phyloP scores from a whole-genome alignment of 2,888 invertebrate genomes.

The Druceiella hillmani region DNA sequence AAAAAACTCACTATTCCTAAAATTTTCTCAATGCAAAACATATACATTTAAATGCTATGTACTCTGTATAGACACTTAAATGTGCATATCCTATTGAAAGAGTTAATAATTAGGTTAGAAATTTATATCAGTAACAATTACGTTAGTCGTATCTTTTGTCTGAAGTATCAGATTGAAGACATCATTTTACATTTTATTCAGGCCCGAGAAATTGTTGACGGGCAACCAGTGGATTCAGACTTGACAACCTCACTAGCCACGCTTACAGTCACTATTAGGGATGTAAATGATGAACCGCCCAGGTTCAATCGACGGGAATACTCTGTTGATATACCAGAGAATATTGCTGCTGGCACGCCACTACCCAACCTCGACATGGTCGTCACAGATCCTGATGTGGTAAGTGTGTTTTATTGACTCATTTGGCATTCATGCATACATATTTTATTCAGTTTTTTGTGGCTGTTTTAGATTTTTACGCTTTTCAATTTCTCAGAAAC shows the following conservation, averaged over 20 bases:
- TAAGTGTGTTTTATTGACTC: no score
- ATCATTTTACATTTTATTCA: conserved; percentile 28
- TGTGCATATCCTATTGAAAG: no score
- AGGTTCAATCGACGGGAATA: conserved; percentile 78
- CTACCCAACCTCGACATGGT: conserved; percentile 79
- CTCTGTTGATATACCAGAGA: conserved; percentile 74
- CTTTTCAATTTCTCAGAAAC: no score
- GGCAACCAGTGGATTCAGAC: conserved; percentile 60
- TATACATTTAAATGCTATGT: no score
- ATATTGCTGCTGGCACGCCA: conserved; percentile 74
- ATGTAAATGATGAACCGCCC: conserved; percentile 87
- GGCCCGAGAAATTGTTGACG: conserved; percentile 76
- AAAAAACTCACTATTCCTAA: no score
- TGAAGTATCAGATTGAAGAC: not conserved
- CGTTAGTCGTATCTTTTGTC: conserved; percentile 1
- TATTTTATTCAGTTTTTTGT: no score
- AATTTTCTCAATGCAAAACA: no score
- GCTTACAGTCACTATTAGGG: conserved; percentile 77
- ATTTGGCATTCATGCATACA: no score
- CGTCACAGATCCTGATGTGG: conserved; percentile 81
- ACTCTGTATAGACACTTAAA: no score
- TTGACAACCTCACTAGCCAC: conserved; percentile 65
- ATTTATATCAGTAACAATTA: no score
- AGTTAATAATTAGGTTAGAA: no score
- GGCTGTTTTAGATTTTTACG: no score